Evolutionary conservation across 2,888 invertebrate genomes (phyloP), one percentile per base, ranked within the genome.

Genomic region (Omphaloscelis lunosa): DNA sequence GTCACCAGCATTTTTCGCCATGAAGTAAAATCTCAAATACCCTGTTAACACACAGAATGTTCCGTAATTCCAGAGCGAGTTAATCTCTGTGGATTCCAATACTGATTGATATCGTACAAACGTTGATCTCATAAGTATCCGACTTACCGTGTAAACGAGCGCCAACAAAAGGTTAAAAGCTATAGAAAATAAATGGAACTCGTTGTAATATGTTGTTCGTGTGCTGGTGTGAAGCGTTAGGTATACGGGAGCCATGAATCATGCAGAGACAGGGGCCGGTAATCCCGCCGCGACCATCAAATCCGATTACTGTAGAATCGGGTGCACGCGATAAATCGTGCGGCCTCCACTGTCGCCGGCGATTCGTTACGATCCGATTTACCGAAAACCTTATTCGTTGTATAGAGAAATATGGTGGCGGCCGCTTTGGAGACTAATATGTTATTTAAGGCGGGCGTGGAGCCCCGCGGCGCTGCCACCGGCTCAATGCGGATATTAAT

Each of bases 401-500:
- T 86, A 77, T 86, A 89, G 93, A 94, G 94, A 95, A 93, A 94
- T 95, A 94, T 94, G 91, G 92, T 92, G 94, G 93, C 95, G 95
- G 95, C 89, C 90, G 93, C 95, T 95, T 95, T 95, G 94, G 93
- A 91, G 92, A 88, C 95, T 96, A 95, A 96, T 95, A 93, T 94
- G 95, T 95, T 95, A 95, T 95, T 95, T 94, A 94, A 93, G 92
- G 93, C 91, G 90, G 91, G 92, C 86, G 90, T 87, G 94, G 93
- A 91, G 93, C 91, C 96, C 96, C 94, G 95, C 93, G 86, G 96
- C 89, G 95, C 94, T 91, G 94, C 94, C 94, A 93, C 94, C 90
- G 92, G 89, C 93, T 94, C 94, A 95, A 95, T 94, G 94, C 93
- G 87, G 91, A 93, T 95, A 96, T 95, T 96, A 95, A 95, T 95